Conservation (phyloP, 2,888 invertebrate genomes). For the Cryptus viduatorius region DNA sequence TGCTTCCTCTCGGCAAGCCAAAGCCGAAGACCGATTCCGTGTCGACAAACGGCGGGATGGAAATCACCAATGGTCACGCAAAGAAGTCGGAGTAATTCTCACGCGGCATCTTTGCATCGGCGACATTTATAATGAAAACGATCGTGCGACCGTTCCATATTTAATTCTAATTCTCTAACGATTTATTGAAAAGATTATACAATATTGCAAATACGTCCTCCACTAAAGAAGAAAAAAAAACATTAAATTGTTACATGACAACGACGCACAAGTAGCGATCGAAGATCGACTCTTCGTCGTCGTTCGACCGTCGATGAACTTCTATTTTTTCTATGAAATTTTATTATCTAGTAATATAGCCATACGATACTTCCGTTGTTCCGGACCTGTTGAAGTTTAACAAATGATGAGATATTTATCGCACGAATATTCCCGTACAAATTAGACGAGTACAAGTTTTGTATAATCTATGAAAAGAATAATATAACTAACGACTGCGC, state of each 20-base stretch:
- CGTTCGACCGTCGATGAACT: constrained; percentile 37
- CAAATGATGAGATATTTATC: constrained; percentile 51
- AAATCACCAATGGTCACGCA: constrained; percentile 64
- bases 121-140: constrained; percentile 31
- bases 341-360: constrained; percentile 61
- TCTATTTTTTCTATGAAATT: constrained; percentile 77
- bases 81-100: constrained; percentile 63
- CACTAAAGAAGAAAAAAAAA: constrained; percentile 23
- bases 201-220: constrained; percentile 31
- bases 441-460: constrained; percentile 39
- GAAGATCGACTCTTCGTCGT: constrained; percentile 25
- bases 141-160: constrained; percentile 56
- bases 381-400: constrained; percentile 47
- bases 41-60: constrained; percentile 42
- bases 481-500: constrained; percentile 26
- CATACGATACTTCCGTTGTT: constrained; percentile 64
- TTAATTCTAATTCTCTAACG: constrained; percentile 31
- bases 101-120: not conserved
- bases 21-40: constrained; percentile 40
- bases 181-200: constrained; percentile 47
- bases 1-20: constrained; percentile 73
- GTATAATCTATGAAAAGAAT: constrained; percentile 24
- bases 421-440: constrained; percentile 45
- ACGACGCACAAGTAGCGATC: constrained; percentile 25
- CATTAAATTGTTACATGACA: constrained; percentile 12